Percentiles rank a stretch among this genome's conserved stretches.
Conservation (phyloP, 2,888 invertebrate genomes). For the Lysandra coridon region DNA sequence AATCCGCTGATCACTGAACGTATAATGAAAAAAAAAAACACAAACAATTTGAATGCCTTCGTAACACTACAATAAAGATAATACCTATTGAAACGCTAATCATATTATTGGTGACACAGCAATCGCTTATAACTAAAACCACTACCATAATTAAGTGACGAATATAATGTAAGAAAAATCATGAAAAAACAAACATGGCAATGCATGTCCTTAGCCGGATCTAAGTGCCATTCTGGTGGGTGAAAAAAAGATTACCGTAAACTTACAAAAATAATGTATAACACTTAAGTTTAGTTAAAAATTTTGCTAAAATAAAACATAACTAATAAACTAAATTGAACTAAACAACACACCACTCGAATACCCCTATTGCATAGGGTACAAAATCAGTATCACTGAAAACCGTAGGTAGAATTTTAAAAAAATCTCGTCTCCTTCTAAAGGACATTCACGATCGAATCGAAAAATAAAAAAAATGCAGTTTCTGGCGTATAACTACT, state of each 20-base stretch:
- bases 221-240: slow-evolving; percentile 75
- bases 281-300: slow-evolving; percentile 79
- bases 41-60: slow-evolving; percentile 39
- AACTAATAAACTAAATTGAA: slow-evolving; percentile 81
- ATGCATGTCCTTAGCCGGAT: slow-evolving; percentile 48
- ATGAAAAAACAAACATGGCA: slow-evolving; percentile 64
- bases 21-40: slow-evolving; percentile 47
- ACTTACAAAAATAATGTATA: slow-evolving; percentile 77
- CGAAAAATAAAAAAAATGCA: slow-evolving; percentile 69
- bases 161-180: slow-evolving; percentile 59
- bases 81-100: slow-evolving; percentile 64
- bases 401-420: slow-evolving; percentile 71
- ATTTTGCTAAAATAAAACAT: slow-evolving; percentile 81
- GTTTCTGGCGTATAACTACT: slow-evolving; percentile 72
- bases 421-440: slow-evolving; percentile 60
- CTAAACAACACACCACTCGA: slow-evolving; percentile 77
- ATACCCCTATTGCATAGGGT: slow-evolving; percentile 71
- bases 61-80: slow-evolving; percentile 60
- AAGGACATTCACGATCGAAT: slow-evolving; percentile 60
- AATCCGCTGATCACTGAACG: slow-evolving; percentile 62
- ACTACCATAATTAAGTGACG: slow-evolving; percentile 64
- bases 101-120: slow-evolving; percentile 80
- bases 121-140: slow-evolving; percentile 70
- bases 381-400: slow-evolving; percentile 69
- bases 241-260: slow-evolving; percentile 74